Base-by-base conservation (phyloP, 2,888 invertebrate genomes). In the Fragum sueziense region DNA sequence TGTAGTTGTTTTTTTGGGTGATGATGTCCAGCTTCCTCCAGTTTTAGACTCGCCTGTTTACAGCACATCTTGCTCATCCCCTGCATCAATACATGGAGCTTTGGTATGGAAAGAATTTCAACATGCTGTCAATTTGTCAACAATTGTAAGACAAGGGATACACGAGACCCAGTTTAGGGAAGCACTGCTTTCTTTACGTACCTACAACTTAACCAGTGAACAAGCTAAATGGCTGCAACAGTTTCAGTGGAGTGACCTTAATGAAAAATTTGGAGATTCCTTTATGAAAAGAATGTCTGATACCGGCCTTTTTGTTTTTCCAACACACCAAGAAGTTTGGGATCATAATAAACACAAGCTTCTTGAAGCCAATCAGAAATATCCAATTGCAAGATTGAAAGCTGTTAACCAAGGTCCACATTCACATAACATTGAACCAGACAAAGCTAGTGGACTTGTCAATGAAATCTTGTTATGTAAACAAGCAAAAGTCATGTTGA, bases 1-100 rank as follows among this genome's bases (percentile, higher is more conserved):
- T 17, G 86, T 85, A 34, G 84, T 84, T n/a, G 81, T 85, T 22
- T 80, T 85, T 70, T 57, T 84, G 67, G 85, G 86, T 25, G 85
- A 86, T 70, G 87, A 84, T 69, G 70, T 80, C 29, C 82, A 86
- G 52, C 72, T 84, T 27, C 85, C 84, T 74, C 86, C 84, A 54
- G 86, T 86, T 14, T 59, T 37, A 62, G 85, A 86, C 69, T 69
- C 70, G 27, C 86, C 82, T 31, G 77, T 85, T n/a, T 77, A 69
- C 61, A 17, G 22, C 57, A 17, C 7, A 17, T 74, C 41, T 7
- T 51, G 4, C 34, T 68, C 34, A 37, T 34, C n/a, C 20, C 76
- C 76, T 41, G 80, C 84, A 62, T 51, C 72, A n/a, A 51, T 84
- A 34, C 79, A 82, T 77, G 84, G 77, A 29, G n/a, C 37, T 34